Base-by-base conservation (phyloP, 2,888 invertebrate genomes). In the Epicampocera succincta region DNA sequence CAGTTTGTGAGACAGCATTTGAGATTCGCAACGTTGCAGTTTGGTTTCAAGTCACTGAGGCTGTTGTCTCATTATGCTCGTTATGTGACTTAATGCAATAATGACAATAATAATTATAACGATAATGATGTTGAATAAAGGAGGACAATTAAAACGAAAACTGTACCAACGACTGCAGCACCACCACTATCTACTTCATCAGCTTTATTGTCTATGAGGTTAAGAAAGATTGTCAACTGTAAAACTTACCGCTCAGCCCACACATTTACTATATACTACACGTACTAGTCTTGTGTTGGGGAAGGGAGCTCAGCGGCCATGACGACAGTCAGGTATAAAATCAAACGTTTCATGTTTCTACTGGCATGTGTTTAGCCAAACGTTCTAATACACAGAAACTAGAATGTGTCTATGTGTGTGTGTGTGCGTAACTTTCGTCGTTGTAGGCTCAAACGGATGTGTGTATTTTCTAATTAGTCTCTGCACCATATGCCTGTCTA, bases 41-140 rank as follows among this genome's bases (percentile, higher is more conserved):
- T 80, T 82, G 76, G 77, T 82, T 79, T 76, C 80, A 29, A 76
- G 65, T 60, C 38, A 71, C 29, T 54, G 54, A 72, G 38, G 72
- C 42, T 77, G 72, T 48, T 65, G 66, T 54, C 76, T 77, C 69
- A 69, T 82, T 82, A 78, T 82, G 65, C 61, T 74, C 60, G 63
- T 82, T 82, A 82, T 78, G 78, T 82, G 76, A 81, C 76, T 77
- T 81, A 77, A 82, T 82, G 74, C 73, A 77, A 80, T 83, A 74
- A 71, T 74, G 76, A 80, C 71, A 69, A 73, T 76, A 68, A 72
- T 68, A 76, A 83, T 83, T 75, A 56, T 63, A 50, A 74, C 71
- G 71, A 83, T 66, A 77, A 74, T 74, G 71, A 74, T 77, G 74
- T 73, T 63, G 56, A 60, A 69, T 21, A 44, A 77, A 73, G 65